Evolutionary conservation across 2,888 invertebrate genomes (phyloP), one percentile per base, ranked within the genome.

Genomic region (Acrocera orbiculus): DNA sequence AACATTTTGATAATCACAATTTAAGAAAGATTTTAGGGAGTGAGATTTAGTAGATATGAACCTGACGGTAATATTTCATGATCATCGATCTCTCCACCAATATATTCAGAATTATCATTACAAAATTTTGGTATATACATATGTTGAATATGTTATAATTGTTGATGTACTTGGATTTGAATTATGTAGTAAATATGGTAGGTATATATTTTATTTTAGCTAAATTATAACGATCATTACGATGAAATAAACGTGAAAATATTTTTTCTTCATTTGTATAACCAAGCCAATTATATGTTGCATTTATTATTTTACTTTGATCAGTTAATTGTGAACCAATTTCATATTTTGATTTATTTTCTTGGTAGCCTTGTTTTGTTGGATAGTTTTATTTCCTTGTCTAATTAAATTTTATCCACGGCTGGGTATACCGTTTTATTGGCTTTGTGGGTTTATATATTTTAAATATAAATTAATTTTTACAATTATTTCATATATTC

Each of bases 301-400:
- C 93, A 53, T 93, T 86, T n/a, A 98, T 77, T 13, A 73, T 64
- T 63, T 85, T 80, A 49, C 92, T 90, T 53, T 93, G 95, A 53
- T 95, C 92, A 49, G 81, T 78, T 13, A 95, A 66, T 49, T 96
- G 95, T 1, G 93, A 92, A 1, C 92, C 92, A 29, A 98, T 77
- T 64, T 98, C 96, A 53, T 90, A 93, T 34, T 73, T 71, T 0
- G 95, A 90, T n/a, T n/a, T n/a, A n/a, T n/a, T n/a, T n/a, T n/a
- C n/a, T n/a, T n/a, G n/a, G n/a, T n/a, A n/a, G n/a, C n/a, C n/a
- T n/a, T n/a, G n/a, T n/a, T n/a, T n/a, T n/a, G n/a, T n/a, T n/a
- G n/a, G n/a, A n/a, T n/a, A n/a, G n/a, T n/a, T n/a, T n/a, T n/a
- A n/a, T n/a, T n/a, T n/a, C n/a, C n/a, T n/a, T n/a, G n/a, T n/a